phyloP scores from a whole-genome alignment of 2,113 vertebrate genomes.

The Ibidorhyncha struthersii region DNA sequence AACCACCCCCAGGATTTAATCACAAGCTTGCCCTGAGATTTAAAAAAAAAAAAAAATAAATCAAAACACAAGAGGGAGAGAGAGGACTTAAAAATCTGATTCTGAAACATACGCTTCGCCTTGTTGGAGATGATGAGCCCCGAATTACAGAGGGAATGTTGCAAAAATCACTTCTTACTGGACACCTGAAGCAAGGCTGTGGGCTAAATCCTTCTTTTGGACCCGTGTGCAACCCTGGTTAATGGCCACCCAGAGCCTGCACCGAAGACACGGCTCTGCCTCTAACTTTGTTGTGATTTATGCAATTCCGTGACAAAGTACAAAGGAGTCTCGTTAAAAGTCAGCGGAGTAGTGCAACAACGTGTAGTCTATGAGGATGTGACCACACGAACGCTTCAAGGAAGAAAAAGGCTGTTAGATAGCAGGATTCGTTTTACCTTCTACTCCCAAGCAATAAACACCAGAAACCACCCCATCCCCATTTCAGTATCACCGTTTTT shows the following conservation, averaged over 20 bases:
- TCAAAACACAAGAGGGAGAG: neutral
- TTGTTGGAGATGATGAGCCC: neutral
- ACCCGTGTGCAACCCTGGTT: neutral
- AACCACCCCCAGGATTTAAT: neutral
- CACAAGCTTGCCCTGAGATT: neutral
- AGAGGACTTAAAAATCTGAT: neutral
- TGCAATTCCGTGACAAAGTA: neutral
- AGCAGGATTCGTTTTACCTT: neutral
- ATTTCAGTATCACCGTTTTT: neutral
- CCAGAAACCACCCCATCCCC: neutral
- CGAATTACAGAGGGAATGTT: neutral
- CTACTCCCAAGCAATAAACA: neutral
- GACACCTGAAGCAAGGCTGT: neutral
- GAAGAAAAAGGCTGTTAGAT: neutral
- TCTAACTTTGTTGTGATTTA: neutral
- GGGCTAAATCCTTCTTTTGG: neutral
- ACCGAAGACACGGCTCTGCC: neutral
- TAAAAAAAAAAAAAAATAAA: neutral
- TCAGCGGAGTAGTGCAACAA: neutral
- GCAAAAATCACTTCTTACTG: neutral
- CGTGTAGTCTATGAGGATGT: fast-evolving
- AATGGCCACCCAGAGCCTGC: neutral
- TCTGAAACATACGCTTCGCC: neutral
- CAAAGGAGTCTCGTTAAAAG: neutral
- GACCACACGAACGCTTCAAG: neutral